A percentile compares a stretch with the other conserved stretches of the same genome.
These are phyloP conservation scores for Redunca redunca DNA, from an alignment of 2,113 vertebrate genomes.

Conservation along the genomic window DNA sequence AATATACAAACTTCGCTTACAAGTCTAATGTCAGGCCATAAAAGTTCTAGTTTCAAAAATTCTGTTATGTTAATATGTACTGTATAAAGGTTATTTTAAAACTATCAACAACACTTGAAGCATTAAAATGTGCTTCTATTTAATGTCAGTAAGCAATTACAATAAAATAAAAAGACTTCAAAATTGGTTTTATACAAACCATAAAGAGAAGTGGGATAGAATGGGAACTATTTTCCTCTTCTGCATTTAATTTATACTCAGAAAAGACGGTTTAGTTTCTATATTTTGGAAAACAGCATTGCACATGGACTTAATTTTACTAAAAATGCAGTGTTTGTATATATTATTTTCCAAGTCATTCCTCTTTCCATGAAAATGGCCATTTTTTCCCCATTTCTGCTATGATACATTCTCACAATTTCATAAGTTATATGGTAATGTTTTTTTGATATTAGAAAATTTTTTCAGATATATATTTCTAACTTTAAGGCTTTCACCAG, in stretches of 20 bases:
- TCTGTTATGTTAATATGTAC: constrained; percentile 16
- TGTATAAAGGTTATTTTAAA: constrained; percentile 54
- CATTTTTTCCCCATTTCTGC: constrained; percentile 38
- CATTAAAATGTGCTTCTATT: constrained; percentile 59
- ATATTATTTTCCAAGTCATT: constrained; percentile 62
- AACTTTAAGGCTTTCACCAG: constrained; percentile 19
- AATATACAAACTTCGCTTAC: not conserved
- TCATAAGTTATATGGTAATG: constrained; percentile 38
- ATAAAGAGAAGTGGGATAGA: constrained; percentile 52
- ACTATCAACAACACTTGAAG: constrained; percentile 42
- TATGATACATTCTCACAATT: constrained; percentile 54
- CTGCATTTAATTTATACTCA: constrained; percentile 69
- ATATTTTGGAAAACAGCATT: constrained; percentile 68
- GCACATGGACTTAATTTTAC: constrained; percentile 71
- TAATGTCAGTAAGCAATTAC: constrained; percentile 62
- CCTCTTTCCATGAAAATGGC: constrained; percentile 54
- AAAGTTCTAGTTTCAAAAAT: constrained; percentile 55
- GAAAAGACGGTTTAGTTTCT: constrained; percentile 57
- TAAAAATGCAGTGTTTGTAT: constrained; percentile 68
- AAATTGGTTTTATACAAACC: constrained; percentile 64
- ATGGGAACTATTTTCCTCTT: constrained; percentile 66
- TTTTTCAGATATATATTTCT: constrained; percentile 33
- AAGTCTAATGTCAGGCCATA: constrained; percentile 12
- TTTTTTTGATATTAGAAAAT: constrained; percentile 37
- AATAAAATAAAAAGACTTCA: constrained; percentile 60